phyloP scores from a whole-genome alignment of 1,140 invertebrate species.

The Habropoda laboriosa region DNA sequence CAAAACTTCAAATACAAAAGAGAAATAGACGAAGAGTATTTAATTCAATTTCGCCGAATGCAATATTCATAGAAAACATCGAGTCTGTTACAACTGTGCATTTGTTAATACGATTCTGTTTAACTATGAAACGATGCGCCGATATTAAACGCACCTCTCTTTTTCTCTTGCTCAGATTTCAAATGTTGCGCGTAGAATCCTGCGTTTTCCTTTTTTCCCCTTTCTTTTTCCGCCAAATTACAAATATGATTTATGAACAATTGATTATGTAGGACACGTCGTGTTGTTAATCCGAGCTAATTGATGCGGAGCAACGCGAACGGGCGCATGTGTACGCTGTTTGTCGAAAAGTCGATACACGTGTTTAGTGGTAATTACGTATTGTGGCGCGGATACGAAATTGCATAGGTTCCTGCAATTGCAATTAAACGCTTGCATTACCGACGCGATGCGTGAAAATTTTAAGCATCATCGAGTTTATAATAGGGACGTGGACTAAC shows the following conservation, averaged over 20 bases:
- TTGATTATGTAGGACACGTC: slow-evolving; percentile 55
- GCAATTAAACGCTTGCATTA: slow-evolving; percentile 43
- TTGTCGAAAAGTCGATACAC: slow-evolving; percentile 63
- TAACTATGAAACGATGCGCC: too few relatives aligned
- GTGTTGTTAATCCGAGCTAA: slow-evolving; percentile 56
- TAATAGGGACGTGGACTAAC: slow-evolving; percentile 1
- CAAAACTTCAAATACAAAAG: too few relatives aligned
- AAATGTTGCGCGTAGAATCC: too few relatives aligned
- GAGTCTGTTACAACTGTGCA: too few relatives aligned
- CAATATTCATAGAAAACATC: too few relatives aligned
- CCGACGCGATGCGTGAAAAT: slow-evolving; percentile 32
- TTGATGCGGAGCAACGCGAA: slow-evolving; percentile 35
- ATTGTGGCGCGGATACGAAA: slow-evolving; percentile 53
- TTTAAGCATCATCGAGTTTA: slow-evolving; percentile 46
- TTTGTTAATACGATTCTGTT: too few relatives aligned
- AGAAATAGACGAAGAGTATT: too few relatives aligned
- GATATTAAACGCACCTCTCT: too few relatives aligned
- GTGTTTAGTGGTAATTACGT: slow-evolving; percentile 58
- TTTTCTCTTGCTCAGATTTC: too few relatives aligned
- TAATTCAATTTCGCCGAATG: too few relatives aligned
- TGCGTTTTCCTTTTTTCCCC: not conserved
- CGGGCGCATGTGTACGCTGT: slow-evolving; percentile 37
- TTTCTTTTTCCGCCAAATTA: not conserved
- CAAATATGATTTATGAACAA: slow-evolving; percentile 43
- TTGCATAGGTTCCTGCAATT: slow-evolving; percentile 37